Evolutionary conservation across 2,888 invertebrate genomes (phyloP).

Genomic region (Pterostichus madidus): DNA sequence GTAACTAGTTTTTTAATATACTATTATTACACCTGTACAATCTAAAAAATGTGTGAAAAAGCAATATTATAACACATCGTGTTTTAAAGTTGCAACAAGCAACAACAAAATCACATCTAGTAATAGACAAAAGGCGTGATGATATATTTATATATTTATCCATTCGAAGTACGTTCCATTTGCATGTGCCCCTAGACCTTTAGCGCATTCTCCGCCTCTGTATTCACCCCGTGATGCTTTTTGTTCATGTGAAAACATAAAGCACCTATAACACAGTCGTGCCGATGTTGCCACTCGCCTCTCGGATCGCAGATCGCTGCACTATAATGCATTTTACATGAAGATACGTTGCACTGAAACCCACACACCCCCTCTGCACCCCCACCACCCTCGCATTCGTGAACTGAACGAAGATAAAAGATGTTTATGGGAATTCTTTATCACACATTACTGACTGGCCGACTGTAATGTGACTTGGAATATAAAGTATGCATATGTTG

Average conservation of each 20-base stretch:
- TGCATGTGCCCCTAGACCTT: too few relatives aligned
- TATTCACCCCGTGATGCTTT: too few relatives aligned
- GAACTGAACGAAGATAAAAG: conserved; percentile 27
- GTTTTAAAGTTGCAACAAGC: too few relatives aligned
- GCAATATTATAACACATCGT: too few relatives aligned
- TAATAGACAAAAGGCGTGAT: too few relatives aligned
- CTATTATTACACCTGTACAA: too few relatives aligned
- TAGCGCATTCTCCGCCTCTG: neutral
- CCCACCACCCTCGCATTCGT: neutral
- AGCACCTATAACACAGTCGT: neutral
- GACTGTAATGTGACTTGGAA: neutral
- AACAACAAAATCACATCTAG: too few relatives aligned
- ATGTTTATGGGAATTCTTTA: conserved; percentile 51
- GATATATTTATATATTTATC: too few relatives aligned
- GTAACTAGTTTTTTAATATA: too few relatives aligned
- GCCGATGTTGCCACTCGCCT: conserved; percentile 15
- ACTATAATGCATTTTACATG: conserved; percentile 46
- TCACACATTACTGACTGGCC: conserved; percentile 27
- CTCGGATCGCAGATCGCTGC: conserved; percentile 11
- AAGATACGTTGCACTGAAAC: conserved; percentile 16
- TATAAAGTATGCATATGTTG: neutral
- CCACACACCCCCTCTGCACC: neutral
- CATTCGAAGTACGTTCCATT: too few relatives aligned
- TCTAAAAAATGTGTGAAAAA: too few relatives aligned
- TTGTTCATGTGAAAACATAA: neutral